phyloP scores from a whole-genome alignment of 2,888 invertebrate species.

The Venustoraphidia nigricollis region DNA sequence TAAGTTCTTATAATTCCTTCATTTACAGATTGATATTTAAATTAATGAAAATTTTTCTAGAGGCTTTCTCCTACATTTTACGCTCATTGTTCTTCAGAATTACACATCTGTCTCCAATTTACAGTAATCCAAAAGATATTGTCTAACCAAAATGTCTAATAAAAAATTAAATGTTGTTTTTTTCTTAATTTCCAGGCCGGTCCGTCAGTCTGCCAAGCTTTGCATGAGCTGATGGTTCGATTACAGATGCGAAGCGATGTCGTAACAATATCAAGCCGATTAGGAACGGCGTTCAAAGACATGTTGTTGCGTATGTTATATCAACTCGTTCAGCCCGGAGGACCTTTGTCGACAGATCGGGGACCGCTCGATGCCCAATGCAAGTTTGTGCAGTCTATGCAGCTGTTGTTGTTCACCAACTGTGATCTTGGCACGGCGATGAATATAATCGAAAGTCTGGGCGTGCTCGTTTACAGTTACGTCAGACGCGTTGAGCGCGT shows the following conservation, averaged over 20 bases:
- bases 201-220: constrained; percentile 55
- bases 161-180: background rate
- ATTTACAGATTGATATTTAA: too few relatives aligned
- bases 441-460: constrained; percentile 58
- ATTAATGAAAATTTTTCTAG: too few relatives aligned
- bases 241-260: constrained; percentile 50
- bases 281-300: constrained; percentile 42
- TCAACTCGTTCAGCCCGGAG: constrained; percentile 52
- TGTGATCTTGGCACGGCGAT: constrained; percentile 55
- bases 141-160: too few relatives aligned
- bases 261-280: constrained; percentile 33
- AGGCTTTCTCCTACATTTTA: too few relatives aligned
- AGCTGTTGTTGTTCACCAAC: constrained; percentile 47
- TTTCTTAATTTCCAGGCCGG: constrained; percentile 41
- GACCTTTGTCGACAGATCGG: constrained; percentile 40
- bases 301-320: constrained; percentile 53
- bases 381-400: constrained; percentile 48
- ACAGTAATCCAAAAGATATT: too few relatives aligned
- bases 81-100: too few relatives aligned
- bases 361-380: constrained; percentile 63
- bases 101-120: too few relatives aligned
- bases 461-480: constrained; percentile 36
- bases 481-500: constrained; percentile 37
- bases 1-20: too few relatives aligned
- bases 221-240: constrained; percentile 54